Conservation (phyloP, 2,113 vertebrate genomes). For the Suricata suricatta region DNA sequence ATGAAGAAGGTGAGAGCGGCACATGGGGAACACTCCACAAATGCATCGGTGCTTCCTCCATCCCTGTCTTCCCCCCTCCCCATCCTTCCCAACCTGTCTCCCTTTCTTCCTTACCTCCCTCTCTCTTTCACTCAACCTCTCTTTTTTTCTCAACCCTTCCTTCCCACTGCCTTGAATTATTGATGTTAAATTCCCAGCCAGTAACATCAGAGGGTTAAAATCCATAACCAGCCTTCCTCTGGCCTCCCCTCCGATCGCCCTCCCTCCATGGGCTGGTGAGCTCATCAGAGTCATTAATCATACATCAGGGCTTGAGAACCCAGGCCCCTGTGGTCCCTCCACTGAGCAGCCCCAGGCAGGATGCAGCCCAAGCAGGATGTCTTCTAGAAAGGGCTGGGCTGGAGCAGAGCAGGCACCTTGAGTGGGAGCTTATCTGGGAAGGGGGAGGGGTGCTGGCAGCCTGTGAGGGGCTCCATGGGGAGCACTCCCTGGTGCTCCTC, state of each 20-base stretch:
- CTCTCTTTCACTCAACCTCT: background rate
- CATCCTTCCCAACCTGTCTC: background rate
- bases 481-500: background rate
- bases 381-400: background rate
- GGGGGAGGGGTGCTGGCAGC: background rate
- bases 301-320: background rate
- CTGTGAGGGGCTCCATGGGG: background rate
- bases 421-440: background rate
- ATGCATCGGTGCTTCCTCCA: background rate
- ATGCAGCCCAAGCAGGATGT: background rate
- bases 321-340: constrained; percentile 14
- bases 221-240: constrained; percentile 70
- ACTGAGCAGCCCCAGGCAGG: background rate
- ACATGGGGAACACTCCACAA: background rate
- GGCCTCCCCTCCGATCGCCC: constrained; percentile 46
- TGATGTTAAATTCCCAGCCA: constrained; percentile 78
- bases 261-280: background rate
- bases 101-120: background rate
- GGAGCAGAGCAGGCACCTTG: background rate
- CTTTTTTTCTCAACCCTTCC: constrained; percentile 40
- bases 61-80: constrained; percentile 11
- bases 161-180: constrained; percentile 72
- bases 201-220: constrained; percentile 66
- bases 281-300: constrained; percentile 67
- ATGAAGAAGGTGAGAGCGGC: background rate